These are phyloP conservation scores for Villa cingulata DNA, from an alignment of 2,888 invertebrate species.

Conservation along the genomic window DNA sequence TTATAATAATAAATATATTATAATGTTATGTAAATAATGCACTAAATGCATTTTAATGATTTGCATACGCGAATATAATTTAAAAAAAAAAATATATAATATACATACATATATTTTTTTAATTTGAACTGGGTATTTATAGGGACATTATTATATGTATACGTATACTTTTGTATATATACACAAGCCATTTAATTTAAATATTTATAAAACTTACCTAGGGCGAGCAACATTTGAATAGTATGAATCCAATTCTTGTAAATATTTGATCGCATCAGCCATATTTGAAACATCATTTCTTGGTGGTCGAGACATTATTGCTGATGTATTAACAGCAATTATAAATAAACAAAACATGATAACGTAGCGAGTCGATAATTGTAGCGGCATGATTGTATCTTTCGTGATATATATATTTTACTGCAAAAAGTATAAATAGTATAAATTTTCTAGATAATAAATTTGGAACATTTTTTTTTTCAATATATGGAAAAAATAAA, in stretches of 20 bases:
- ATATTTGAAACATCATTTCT: constrained; percentile 44
- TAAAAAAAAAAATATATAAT: too few relatives aligned
- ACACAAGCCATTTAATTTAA: too few relatives aligned
- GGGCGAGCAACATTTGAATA: constrained; percentile 55
- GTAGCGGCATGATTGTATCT: neutral
- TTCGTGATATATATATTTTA: neutral
- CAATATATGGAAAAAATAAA: neutral
- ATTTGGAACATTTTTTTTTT: too few relatives aligned
- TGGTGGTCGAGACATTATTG: constrained; percentile 29
- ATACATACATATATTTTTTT: too few relatives aligned
- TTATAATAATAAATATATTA: too few relatives aligned
- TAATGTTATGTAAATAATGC: too few relatives aligned
- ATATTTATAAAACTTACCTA: constrained; percentile 40
- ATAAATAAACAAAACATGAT: constrained; percentile 15
- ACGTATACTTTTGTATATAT: too few relatives aligned
- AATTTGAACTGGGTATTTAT: too few relatives aligned
- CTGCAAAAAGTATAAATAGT: neutral
- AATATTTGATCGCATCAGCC: constrained; percentile 51
- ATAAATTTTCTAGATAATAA: too few relatives aligned
- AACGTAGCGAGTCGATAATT: constrained; percentile 12
- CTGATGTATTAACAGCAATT: constrained; percentile 17
- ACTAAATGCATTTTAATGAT: too few relatives aligned
- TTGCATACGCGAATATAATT: too few relatives aligned
- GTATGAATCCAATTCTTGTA: constrained; percentile 51
- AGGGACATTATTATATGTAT: too few relatives aligned